phyloP scores from a whole-genome alignment of 37 sponge, comb jelly and placozoan genomes.

The Spongilla lacustris region DNA sequence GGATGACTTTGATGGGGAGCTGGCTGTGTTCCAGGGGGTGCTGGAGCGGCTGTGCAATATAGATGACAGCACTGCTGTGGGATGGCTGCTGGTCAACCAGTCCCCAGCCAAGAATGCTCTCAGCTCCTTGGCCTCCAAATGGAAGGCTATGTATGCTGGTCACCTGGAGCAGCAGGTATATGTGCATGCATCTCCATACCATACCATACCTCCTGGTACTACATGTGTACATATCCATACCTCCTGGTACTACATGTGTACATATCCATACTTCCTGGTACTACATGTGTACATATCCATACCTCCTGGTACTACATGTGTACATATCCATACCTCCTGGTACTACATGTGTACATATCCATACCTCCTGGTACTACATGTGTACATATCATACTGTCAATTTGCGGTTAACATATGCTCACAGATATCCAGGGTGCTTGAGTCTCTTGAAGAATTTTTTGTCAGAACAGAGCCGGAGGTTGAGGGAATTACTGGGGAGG shows the following conservation, averaged over 20 bases:
- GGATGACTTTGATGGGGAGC: conserved; percentile 83
- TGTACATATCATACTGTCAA: no score
- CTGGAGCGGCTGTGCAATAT: conserved; percentile 46
- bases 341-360: no score
- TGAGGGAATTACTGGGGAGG: conserved; percentile 68
- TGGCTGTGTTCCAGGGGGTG: conserved; percentile 78
- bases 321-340: no score
- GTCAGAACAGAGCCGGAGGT: conserved; percentile 77
- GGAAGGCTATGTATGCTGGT: conserved; percentile 78
- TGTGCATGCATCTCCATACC: not conserved
- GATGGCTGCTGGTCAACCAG: conserved; percentile 83
- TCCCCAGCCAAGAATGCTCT: conserved; percentile 73
- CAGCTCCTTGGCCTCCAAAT: conserved; percentile 68
- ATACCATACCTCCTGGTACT: no score
- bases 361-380: no score
- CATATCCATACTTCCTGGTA: not conserved
- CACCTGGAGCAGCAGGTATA: conserved; percentile 73
- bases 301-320: not conserved
- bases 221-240: no score
- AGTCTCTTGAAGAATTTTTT: conserved; percentile 69
- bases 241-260: no score
- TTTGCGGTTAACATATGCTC: no score
- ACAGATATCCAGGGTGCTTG: conserved; percentile 40
- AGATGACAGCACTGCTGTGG: conserved; percentile 47
- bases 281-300: not conserved